phyloP scores from a whole-genome alignment of 2,888 invertebrate species.

The Tetrapedia diversipes region DNA sequence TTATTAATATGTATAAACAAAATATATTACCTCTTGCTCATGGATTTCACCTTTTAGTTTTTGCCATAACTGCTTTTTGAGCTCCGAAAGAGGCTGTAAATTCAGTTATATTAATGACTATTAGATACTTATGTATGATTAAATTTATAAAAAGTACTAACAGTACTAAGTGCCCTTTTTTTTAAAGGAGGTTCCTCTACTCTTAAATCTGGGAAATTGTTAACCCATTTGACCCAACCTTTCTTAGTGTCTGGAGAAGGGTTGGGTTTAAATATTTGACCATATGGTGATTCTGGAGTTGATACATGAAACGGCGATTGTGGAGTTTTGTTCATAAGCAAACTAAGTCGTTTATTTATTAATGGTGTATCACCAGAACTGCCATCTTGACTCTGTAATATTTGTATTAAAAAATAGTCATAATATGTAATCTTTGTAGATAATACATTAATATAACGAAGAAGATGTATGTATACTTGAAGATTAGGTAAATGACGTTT shows the following conservation, averaged over 20 bases:
- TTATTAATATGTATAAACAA: neutral
- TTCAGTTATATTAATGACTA: conserved; percentile 5
- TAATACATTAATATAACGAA: neutral
- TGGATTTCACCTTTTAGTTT: conserved; percentile 74
- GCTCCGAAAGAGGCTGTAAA: conserved; percentile 79
- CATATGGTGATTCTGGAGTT: conserved; percentile 86
- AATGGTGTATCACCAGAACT: conserved; percentile 65
- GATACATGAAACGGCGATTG: conserved; percentile 82
- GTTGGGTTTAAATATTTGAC: conserved; percentile 83
- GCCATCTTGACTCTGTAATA: conserved; percentile 55
- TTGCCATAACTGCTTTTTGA: conserved; percentile 80
- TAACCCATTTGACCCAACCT: conserved; percentile 83
- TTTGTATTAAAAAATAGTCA: conserved; percentile 4
- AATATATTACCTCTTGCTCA: conserved; percentile 59
- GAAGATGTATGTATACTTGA: conserved; percentile 44
- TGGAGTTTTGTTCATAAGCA: conserved; percentile 77
- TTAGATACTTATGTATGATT: neutral
- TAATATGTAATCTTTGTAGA: neutral
- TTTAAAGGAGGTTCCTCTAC: conserved; percentile 77
- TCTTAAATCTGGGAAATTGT: conserved; percentile 83
- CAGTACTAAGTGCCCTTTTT: conserved; percentile 80
- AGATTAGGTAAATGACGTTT: conserved; percentile 65
- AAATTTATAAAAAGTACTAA: conserved; percentile 64
- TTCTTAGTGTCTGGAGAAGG: conserved; percentile 84
- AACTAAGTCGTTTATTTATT: conserved; percentile 76